Evolutionary conservation across 2,888 invertebrate genomes (phyloP).

Genomic region (Bombyx huttoni): DNA sequence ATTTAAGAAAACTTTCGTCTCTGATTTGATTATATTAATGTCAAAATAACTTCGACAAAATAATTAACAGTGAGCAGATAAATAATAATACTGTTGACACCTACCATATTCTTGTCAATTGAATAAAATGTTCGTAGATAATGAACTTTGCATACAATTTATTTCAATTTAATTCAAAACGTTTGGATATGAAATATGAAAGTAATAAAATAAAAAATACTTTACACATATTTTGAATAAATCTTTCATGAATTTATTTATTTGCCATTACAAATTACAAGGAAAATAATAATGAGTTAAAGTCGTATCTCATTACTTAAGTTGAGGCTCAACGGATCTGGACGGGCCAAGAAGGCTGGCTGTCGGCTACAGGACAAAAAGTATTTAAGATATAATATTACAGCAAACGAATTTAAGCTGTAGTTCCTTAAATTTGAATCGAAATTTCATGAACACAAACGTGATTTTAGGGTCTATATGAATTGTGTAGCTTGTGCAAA

Average conservation of each 20-base stretch:
- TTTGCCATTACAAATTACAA: constrained; percentile 46
- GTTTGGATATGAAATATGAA: neutral
- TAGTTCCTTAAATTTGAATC: neutral
- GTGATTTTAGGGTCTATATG: neutral
- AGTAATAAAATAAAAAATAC: neutral
- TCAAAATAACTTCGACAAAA: no score
- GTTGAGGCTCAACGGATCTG: constrained; percentile 49
- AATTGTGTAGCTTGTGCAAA: constrained; percentile 8
- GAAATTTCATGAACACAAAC: neutral
- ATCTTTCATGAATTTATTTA: constrained; percentile 48
- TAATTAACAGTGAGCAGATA: no score
- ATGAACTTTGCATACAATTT: neutral
- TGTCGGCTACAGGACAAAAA: neutral
- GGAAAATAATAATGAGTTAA: constrained; percentile 56
- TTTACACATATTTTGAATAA: constrained; percentile 28
- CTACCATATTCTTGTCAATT: constrained; percentile 6
- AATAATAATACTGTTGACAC: no score
- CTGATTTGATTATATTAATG: no score
- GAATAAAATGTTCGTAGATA: neutral
- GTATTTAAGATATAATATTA: no score
- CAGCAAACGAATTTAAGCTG: no score
- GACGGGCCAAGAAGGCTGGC: constrained; percentile 24
- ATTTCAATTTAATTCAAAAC: neutral
- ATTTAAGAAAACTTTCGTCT: no score
- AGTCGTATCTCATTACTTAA: constrained; percentile 66